Evolutionary conservation across 2,113 vertebrate genomes (phyloP).

Genomic region (Phoenicopterus ruber): DNA sequence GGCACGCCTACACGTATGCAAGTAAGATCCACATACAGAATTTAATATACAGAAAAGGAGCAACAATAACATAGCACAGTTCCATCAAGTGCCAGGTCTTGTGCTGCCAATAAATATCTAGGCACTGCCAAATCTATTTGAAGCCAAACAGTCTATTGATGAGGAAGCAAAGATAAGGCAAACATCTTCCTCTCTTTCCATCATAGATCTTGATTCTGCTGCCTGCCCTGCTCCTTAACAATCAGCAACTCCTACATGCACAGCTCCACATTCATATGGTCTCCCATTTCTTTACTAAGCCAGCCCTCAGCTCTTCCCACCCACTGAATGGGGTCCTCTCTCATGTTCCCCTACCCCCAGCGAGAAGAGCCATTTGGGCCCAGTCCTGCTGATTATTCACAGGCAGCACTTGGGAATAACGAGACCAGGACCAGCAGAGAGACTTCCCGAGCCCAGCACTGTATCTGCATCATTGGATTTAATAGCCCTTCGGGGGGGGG

Average conservation of each 20-base stretch:
- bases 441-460: conserved; percentile 12
- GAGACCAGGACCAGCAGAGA: background rate
- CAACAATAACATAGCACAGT: background rate
- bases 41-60: background rate
- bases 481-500: background rate
- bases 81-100: background rate
- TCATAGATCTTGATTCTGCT: background rate
- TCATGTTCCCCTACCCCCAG: background rate
- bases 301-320: background rate
- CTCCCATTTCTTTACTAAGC: background rate
- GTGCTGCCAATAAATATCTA: background rate
- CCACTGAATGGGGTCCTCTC: background rate
- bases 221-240: background rate
- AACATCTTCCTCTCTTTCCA: background rate
- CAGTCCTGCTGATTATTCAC: background rate
- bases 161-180: background rate
- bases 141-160: background rate
- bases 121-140: background rate
- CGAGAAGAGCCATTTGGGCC: background rate
- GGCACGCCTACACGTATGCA: background rate
- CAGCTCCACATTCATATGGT: background rate
- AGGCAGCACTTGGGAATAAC: background rate
- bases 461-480: conserved; percentile 10
- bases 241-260: background rate
- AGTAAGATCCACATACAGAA: background rate